A percentile compares a stretch with the other conserved stretches of the same genome.
Conservation (phyloP, 1,140 invertebrate species). For the Patella vulgata region DNA sequence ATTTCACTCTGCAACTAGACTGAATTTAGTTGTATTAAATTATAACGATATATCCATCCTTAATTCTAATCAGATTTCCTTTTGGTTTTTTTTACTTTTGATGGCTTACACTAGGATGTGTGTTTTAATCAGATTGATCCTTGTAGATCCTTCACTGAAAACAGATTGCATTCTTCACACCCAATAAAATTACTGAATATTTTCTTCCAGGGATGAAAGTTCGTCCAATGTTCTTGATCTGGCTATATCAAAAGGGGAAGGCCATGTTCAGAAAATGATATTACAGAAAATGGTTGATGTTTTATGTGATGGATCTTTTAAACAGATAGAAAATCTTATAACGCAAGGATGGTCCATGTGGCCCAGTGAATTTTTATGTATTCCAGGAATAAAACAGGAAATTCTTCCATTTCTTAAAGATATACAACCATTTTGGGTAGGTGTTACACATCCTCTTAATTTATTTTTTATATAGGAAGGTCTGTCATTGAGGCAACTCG, state of each 20-base stretch:
- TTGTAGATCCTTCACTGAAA: too few species aligned
- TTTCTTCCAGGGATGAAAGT: conserved; percentile 33
- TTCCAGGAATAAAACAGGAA: conserved; percentile 21
- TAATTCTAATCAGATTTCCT: conserved; percentile 20
- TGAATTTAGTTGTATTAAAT: conserved; percentile 14
- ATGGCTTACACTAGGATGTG: conserved; percentile 29
- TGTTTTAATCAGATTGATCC: too few species aligned
- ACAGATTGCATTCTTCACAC: too few species aligned
- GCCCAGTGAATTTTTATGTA: conserved; percentile 18
- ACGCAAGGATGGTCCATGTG: conserved; percentile 35
- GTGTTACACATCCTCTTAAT: conserved; percentile 1
- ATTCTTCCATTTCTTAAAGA: conserved; percentile 26
- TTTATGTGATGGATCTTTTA: conserved; percentile 18
- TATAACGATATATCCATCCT: conserved; percentile 23
- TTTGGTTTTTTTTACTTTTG: conserved; percentile 31
- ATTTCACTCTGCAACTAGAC: conserved; percentile 2
- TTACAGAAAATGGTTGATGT: conserved; percentile 12
- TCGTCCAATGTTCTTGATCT: conserved; percentile 43
- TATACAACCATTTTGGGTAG: conserved; percentile 30
- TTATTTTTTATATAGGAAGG: too few species aligned
- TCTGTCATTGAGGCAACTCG: too few species aligned
- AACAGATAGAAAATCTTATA: conserved; percentile 28
- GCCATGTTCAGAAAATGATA: conserved; percentile 22
- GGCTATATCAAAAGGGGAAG: conserved; percentile 19
- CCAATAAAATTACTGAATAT: too few species aligned